Base-by-base conservation (phyloP, 2,888 invertebrate genomes). In the Cremastobaeus sp. region DNA sequence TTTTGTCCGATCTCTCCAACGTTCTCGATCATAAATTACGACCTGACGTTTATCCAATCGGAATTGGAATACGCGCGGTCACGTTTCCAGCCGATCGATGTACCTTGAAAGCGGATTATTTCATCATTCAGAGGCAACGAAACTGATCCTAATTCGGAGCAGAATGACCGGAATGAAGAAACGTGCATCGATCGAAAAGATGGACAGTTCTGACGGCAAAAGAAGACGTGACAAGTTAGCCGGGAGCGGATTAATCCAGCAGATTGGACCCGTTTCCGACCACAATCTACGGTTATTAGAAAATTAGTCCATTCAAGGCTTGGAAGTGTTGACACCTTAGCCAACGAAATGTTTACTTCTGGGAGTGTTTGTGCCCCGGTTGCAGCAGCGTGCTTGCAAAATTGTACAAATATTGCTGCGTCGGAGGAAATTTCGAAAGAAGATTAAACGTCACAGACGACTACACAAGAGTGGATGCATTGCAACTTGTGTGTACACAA, bases 61-160 rank as follows among this genome's bases (percentile, higher is more conserved):
- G 35, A 45, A 35, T 59, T 59, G 59, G 57, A 43, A 57, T 43
- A 39, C 28, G 20, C 17, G 35, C 35, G 25, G 34, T 59, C 47
- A 59, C 37, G 47, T 43, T 54, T 32, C 32, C 21, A 15, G 32
- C 25, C 47, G 30, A 59, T 59, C 41, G 14, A 47, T 59, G 30
- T n/a, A 25, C 25, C 18, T 57, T 45, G 57, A 57, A 45, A 57
- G 43, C 45, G 57, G 45, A 57, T 57, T 57, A 35, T 25, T 45
- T 45, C 25, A 15, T 21, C 35, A 11, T 37, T 3, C 2, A 1
- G n/a, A n/a, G n/a, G n/a, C n/a, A n/a, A n/a, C 17, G 17, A 35
- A 3, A 35, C 3, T 43, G 55, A 41, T 57, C 45, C 34, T 20
- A 59, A 59, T 59, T 59, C 45, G 45, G 43, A n/a, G n/a, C n/a